phyloP scores from a whole-genome alignment of 2,797 vertebrate genomes.

The Heterohyrax brucei region DNA sequence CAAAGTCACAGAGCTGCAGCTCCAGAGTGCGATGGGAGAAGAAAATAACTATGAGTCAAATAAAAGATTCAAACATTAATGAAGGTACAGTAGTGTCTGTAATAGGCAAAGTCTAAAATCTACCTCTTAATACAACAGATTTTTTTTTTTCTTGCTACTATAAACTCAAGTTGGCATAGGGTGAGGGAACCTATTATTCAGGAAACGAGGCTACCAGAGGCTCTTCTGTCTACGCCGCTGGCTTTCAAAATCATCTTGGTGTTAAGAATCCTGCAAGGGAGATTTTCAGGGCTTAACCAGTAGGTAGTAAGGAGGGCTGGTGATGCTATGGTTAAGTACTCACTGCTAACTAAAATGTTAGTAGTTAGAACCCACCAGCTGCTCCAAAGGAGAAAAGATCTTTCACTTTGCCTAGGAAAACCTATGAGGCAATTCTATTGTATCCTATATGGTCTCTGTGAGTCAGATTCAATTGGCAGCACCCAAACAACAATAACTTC shows the following conservation, averaged over 20 bases:
- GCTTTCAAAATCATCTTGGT: background rate
- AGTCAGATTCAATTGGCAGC: too few species aligned
- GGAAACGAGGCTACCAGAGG: background rate
- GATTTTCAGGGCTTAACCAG: background rate
- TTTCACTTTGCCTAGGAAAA: too few species aligned
- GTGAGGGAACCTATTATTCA: accelerated
- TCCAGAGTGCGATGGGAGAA: background rate
- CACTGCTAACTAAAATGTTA: too few species aligned
- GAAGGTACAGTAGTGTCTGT: background rate
- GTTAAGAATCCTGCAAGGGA: background rate
- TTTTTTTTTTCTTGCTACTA: background rate
- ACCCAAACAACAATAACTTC: background rate
- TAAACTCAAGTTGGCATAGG: background rate
- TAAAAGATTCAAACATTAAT: background rate
- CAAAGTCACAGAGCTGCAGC: background rate
- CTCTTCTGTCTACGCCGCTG: background rate
- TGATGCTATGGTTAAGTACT: background rate
- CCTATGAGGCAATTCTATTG: too few species aligned
- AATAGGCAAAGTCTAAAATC: background rate
- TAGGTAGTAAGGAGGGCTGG: background rate
- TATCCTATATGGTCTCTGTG: too few species aligned
- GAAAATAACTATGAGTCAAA: background rate
- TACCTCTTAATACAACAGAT: background rate
- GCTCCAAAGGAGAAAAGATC: too few species aligned
- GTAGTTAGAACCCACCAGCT: too few species aligned